These are phyloP conservation scores for Eupithecia vulgata DNA, from an alignment of 2,888 invertebrate genomes.

Conservation along the genomic window DNA sequence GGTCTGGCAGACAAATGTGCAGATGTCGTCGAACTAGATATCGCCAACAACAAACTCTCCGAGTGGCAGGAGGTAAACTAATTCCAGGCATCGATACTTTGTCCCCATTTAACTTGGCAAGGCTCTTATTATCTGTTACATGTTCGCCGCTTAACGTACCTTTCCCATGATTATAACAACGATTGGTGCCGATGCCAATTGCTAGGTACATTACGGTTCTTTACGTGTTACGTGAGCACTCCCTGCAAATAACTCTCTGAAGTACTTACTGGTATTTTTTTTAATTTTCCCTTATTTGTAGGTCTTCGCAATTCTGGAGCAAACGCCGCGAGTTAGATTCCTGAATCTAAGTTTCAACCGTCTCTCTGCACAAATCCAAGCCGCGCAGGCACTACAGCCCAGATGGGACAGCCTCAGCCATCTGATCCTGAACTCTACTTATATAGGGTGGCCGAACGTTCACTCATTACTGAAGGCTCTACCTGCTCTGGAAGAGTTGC, in stretches of 20 bases:
- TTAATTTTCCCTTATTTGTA: slow-evolving; percentile 58
- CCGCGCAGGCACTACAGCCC: slow-evolving; percentile 77
- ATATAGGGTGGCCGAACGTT: slow-evolving; percentile 93
- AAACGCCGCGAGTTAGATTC: slow-evolving; percentile 95
- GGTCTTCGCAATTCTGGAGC: slow-evolving; percentile 93
- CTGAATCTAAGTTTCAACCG: slow-evolving; percentile 96
- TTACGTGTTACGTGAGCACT: slow-evolving; percentile 49
- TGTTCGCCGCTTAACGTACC: slow-evolving; percentile 34
- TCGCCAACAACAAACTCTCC: slow-evolving; percentile 95
- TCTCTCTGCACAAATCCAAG: slow-evolving; percentile 87
- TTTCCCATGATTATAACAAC: slow-evolving; percentile 52
- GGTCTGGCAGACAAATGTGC: slow-evolving; percentile 92
- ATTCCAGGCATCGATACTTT: slow-evolving; percentile 13
- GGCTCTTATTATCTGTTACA: slow-evolving; percentile 25
- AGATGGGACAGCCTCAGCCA: slow-evolving; percentile 87
- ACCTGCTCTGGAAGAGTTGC: slow-evolving; percentile 94
- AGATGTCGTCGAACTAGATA: slow-evolving; percentile 96
- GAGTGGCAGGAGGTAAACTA: slow-evolving; percentile 92
- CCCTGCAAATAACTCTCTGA: slow-evolving; percentile 40
- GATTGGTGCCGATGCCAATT: slow-evolving; percentile 45
- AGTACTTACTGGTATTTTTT: neutral
- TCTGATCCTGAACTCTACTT: slow-evolving; percentile 94
- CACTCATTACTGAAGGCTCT: slow-evolving; percentile 89
- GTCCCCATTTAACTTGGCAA: slow-evolving; percentile 21
- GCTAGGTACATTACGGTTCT: slow-evolving; percentile 42